phyloP scores from a whole-genome alignment of 1,140 invertebrate genomes.

The Wasmannia auropunctata region DNA sequence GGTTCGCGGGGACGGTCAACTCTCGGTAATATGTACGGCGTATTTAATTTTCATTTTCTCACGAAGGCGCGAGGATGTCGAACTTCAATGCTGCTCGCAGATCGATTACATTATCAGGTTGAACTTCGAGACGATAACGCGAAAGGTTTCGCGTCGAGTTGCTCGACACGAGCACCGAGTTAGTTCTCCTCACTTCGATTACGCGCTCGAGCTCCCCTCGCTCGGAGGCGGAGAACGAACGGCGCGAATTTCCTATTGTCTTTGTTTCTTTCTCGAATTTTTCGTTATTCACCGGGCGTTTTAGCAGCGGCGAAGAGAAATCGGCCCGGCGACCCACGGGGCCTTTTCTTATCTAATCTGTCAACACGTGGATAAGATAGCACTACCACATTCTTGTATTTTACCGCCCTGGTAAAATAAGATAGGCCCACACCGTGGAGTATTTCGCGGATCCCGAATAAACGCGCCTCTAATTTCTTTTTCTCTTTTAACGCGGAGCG shows the following conservation, averaged over 20 bases:
- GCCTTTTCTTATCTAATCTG: slow-evolving; percentile 50
- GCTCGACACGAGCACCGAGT: no score
- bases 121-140: not conserved
- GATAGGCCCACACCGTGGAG: not conserved
- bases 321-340: slow-evolving; percentile 10
- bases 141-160: not conserved
- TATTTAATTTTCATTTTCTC: not conserved
- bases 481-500: not conserved
- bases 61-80: not conserved
- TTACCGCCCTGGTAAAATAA: slow-evolving; percentile 8
- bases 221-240: not conserved
- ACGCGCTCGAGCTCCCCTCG: not conserved
- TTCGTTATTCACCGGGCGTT: not conserved
- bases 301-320: not conserved
- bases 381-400: not conserved
- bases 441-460: not conserved
- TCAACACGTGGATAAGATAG: slow-evolving; percentile 39
- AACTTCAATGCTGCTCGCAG: not conserved
- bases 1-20: no score
- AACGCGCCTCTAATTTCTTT: not conserved
- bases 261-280: not conserved
- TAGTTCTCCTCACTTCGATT: not conserved
- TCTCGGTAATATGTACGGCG: no score
- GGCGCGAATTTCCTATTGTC: not conserved
- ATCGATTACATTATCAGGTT: not conserved